These are phyloP conservation scores for Pteria penguin DNA, from an alignment of 2,888 invertebrate genomes.

Conservation along the genomic window DNA sequence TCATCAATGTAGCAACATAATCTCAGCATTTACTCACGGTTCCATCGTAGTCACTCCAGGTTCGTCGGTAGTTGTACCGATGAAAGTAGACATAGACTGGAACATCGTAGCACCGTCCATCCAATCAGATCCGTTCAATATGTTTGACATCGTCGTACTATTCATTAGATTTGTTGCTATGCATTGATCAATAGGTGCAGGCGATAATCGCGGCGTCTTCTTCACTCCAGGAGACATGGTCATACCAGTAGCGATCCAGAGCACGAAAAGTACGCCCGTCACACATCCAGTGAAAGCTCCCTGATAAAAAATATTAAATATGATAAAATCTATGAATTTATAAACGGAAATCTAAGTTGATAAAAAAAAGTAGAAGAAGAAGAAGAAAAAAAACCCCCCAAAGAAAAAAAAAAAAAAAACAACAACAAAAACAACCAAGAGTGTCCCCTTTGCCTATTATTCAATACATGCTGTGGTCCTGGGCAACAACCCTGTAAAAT, in stretches of 20 bases:
- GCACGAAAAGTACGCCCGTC: constrained; percentile 35
- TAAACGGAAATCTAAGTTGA: not conserved
- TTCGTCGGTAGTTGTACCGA: not conserved
- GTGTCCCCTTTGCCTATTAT: too few relatives aligned
- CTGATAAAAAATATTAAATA: constrained; percentile 27
- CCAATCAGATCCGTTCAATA: too few relatives aligned
- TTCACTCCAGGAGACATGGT: constrained; percentile 46
- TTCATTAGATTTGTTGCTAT: not conserved
- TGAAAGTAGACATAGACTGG: not conserved
- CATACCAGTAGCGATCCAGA: constrained; percentile 48
- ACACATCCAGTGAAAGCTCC: constrained; percentile 50
- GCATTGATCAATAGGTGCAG: constrained; percentile 50
- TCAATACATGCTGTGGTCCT: too few relatives aligned
- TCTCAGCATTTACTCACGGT: too few relatives aligned
- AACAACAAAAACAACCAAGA: not conserved
- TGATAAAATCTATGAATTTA: not conserved
- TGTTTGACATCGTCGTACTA: too few relatives aligned
- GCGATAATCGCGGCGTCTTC: constrained; percentile 48
- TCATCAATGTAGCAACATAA: too few relatives aligned
- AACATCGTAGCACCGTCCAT: not conserved
- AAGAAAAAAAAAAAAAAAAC: not conserved
- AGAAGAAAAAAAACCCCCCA: too few relatives aligned
- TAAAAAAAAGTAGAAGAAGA: too few relatives aligned
- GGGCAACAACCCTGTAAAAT: too few relatives aligned
- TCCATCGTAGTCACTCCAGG: not conserved